Conservation (phyloP, 2,113 vertebrate species). For the Carassius auratus region DNA sequence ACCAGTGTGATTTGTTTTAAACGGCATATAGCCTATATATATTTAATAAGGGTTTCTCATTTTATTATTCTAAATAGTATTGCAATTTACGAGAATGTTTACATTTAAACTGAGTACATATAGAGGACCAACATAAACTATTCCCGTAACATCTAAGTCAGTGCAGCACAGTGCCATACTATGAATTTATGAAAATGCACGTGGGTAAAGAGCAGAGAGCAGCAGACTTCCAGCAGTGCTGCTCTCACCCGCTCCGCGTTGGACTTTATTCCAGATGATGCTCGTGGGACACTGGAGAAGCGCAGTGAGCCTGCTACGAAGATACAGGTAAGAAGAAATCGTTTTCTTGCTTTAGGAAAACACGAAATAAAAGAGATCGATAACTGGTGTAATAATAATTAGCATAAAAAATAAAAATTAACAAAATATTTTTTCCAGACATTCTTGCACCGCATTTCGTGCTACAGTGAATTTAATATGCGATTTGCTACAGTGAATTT, state of each 20-base stretch:
- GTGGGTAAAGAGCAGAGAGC: neutral
- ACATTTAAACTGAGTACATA: neutral
- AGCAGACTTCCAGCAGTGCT: neutral
- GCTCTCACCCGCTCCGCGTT: neutral
- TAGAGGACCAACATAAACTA: neutral
- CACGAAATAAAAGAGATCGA: neutral
- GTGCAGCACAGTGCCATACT: neutral
- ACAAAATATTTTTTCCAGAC: neutral
- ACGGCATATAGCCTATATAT: neutral
- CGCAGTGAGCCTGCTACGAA: neutral
- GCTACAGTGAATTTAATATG: neutral
- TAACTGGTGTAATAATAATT: neutral
- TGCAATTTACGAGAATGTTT: neutral
- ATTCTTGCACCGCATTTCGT: neutral
- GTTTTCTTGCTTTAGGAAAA: neutral
- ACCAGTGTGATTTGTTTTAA: neutral
- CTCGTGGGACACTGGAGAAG: neutral
- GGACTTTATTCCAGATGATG: constrained; percentile 13
- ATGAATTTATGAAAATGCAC: neutral
- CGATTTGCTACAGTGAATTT: too few species aligned
- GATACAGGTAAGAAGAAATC: constrained; percentile 12
- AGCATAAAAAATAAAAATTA: neutral
- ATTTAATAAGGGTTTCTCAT: neutral
- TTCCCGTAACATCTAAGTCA: neutral
- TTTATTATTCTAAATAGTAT: neutral